Evolutionary conservation across 2,797 vertebrate genomes (phyloP).

Genomic region (Antrozous pallidus): DNA sequence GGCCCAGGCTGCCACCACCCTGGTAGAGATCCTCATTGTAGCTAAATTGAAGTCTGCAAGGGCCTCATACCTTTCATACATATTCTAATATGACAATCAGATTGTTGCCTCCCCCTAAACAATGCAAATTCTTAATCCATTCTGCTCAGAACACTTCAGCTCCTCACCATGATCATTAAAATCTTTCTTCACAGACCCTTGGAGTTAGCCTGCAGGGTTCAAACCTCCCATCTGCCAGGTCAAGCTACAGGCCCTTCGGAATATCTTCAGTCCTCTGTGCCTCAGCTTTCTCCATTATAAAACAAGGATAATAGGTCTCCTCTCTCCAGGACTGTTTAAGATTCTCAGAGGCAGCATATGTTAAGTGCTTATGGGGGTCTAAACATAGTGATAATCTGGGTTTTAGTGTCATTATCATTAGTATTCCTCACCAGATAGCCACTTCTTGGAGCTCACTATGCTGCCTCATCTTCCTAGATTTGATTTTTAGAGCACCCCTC

Average conservation of each 20-base stretch:
- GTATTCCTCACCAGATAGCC: background rate
- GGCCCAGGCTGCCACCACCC: background rate
- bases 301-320: background rate
- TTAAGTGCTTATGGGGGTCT: background rate
- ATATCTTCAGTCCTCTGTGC: background rate
- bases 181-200: background rate
- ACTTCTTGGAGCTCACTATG: background rate
- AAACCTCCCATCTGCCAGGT: too few relatives aligned
- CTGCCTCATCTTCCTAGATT: background rate
- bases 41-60: background rate
- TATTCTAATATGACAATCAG: background rate
- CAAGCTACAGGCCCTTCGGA: background rate
- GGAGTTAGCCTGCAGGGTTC: background rate
- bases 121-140: too few relatives aligned
- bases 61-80: accelerated
- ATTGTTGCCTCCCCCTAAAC: background rate
- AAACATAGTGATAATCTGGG: background rate
- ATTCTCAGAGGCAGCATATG: background rate
- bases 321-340: background rate
- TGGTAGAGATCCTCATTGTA: background rate
- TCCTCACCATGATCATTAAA: background rate
- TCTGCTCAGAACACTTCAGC: background rate
- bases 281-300: background rate
- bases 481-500: background rate
- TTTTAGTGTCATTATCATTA: background rate